Conservation (phyloP, 2,113 vertebrate genomes). For the Smithornis capensis region DNA sequence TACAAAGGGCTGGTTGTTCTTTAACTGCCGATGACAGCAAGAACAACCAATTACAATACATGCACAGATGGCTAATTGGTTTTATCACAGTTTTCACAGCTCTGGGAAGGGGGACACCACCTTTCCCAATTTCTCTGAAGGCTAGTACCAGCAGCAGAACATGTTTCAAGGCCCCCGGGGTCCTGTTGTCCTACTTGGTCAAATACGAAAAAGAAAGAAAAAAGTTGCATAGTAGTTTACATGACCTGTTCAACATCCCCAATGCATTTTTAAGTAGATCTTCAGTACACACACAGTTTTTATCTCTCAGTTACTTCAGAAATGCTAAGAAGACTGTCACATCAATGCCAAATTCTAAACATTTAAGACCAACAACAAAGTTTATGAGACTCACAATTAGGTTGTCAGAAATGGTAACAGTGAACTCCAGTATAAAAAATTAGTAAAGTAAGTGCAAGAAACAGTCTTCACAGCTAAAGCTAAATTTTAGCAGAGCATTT, state of each 20-base stretch:
- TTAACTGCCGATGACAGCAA: background rate
- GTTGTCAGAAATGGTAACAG: background rate
- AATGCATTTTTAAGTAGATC: background rate
- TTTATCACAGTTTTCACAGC: constrained; percentile 28
- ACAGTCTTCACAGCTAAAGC: background rate
- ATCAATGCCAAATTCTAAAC: background rate
- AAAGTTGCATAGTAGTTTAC: background rate
- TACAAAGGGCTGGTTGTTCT: background rate
- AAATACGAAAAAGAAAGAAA: background rate
- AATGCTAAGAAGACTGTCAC: background rate
- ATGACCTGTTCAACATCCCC: background rate
- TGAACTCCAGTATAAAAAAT: background rate
- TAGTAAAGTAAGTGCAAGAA: background rate
- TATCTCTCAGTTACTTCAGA: background rate
- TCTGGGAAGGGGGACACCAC: background rate
- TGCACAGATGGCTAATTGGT: constrained; percentile 49
- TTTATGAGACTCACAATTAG: background rate
- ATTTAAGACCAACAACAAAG: background rate
- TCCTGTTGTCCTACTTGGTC: background rate
- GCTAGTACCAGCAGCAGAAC: background rate
- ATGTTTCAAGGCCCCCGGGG: rapidly evolving
- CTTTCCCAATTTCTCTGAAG: background rate
- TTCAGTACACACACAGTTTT: background rate
- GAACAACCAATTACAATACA: background rate
- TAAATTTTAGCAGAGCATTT: background rate